Conservation (phyloP, 2,797 vertebrate species). For the Salmo trutta region DNA sequence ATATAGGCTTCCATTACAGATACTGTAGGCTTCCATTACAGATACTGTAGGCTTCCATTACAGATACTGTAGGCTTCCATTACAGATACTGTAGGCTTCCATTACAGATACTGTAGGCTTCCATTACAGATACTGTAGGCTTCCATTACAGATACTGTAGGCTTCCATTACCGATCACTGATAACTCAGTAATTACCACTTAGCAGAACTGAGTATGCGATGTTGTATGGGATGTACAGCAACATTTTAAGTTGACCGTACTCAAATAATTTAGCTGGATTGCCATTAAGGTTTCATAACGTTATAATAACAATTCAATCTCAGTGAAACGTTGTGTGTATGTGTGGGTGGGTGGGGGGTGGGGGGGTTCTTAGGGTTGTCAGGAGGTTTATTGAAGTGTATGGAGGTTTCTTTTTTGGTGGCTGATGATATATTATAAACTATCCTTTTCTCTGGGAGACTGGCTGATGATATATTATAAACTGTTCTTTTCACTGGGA, state of each 20-base stretch:
- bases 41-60: neutral
- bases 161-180: neutral
- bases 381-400: constrained; percentile 32
- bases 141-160: too few relatives aligned
- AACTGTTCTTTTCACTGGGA: too few relatives aligned
- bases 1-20: constrained; percentile 44
- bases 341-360: neutral
- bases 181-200: neutral
- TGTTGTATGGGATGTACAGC: neutral
- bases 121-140: too few relatives aligned
- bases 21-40: neutral
- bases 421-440: neutral
- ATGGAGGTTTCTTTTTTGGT: neutral
- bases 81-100: too few relatives aligned
- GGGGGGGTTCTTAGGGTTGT: neutral
- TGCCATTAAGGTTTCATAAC: neutral
- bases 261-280: neutral
- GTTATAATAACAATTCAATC: neutral
- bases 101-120: too few relatives aligned
- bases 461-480: too few relatives aligned
- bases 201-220: neutral
- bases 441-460: too few relatives aligned
- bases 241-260: neutral
- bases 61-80: too few relatives aligned
- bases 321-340: neutral